Percentiles rank a stretch among this genome's conserved stretches.
phyloP scores from a whole-genome alignment of 2,113 vertebrate species.

The Tauraco erythrolophus region DNA sequence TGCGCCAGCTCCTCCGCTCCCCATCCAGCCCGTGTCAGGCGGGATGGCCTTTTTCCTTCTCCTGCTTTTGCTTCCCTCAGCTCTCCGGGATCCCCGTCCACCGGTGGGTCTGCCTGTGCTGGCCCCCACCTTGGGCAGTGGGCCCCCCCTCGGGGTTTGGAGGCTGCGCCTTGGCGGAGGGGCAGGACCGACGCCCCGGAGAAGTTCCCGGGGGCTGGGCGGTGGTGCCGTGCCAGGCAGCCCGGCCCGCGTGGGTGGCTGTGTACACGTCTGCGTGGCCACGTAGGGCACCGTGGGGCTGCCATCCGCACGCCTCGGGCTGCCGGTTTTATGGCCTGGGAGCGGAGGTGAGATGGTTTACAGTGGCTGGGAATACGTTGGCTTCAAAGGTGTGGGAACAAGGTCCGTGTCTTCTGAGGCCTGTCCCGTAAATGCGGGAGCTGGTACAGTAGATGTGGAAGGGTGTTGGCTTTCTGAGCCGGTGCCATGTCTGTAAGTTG shows the following conservation, averaged over 20 bases:
- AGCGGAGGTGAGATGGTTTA: background rate
- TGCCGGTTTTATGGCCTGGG: background rate
- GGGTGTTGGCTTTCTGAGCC: background rate
- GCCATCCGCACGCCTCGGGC: too few relatives aligned
- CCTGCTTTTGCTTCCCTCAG: background rate
- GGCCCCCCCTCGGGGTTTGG: rapidly evolving
- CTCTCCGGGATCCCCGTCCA: rapidly evolving
- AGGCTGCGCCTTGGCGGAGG: background rate
- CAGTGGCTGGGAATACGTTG: rapidly evolving
- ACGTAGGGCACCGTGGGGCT: background rate
- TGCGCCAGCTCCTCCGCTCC: rapidly evolving
- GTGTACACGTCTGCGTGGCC: background rate
- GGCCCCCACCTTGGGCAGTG: rapidly evolving
- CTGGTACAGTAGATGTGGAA: background rate
- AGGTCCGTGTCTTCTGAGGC: background rate
- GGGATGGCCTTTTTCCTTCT: background rate
- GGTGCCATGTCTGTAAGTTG: background rate
- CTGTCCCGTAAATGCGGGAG: background rate
- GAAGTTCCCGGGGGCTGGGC: rapidly evolving
- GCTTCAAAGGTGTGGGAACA: background rate
- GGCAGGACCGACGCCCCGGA: rapidly evolving
- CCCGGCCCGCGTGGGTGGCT: background rate
- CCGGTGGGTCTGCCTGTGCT: rapidly evolving
- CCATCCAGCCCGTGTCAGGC: background rate
- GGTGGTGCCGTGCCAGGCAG: background rate